A percentile compares a stretch with the other conserved stretches of the same genome.
Evolutionary conservation across 2,888 invertebrate genomes (phyloP).

Genomic region (Heliconius charithonia): DNA sequence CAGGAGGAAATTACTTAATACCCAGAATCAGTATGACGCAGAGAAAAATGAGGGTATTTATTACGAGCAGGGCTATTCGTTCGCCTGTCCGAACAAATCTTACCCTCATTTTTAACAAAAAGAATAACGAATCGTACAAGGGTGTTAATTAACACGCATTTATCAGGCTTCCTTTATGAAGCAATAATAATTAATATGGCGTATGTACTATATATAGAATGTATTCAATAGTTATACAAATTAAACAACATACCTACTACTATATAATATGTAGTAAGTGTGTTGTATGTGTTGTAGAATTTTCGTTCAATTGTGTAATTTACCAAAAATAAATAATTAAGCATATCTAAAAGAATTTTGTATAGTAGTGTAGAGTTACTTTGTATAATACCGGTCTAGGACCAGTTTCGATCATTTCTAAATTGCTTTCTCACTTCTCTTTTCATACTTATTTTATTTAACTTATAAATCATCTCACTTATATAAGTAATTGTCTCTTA

Average conservation of each 20-base stretch:
- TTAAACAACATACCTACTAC: no score
- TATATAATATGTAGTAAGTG: not conserved
- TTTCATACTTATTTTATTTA: no score
- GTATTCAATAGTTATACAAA: no score
- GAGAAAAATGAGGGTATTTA: conserved; percentile 28
- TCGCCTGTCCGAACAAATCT: conserved; percentile 19
- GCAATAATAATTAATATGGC: not conserved
- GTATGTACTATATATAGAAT: not conserved
- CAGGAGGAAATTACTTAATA: conserved; percentile 6
- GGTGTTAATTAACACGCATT: conserved; percentile 11
- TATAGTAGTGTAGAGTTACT: no score
- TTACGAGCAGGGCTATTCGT: conserved; percentile 14
- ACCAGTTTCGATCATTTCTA: no score
- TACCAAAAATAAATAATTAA: not conserved
- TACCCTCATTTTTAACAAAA: conserved; percentile 27
- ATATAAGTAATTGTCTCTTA: no score
- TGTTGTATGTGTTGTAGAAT: not conserved
- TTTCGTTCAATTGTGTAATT: not conserved
- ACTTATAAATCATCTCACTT: no score
- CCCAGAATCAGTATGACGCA: conserved; percentile 14
- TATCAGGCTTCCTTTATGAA: conserved; percentile 2
- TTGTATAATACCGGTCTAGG: no score
- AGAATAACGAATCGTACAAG: conserved; percentile 13
- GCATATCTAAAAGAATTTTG: no score
- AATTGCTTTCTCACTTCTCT: no score